phyloP scores from a whole-genome alignment of 2,113 vertebrate species.

The Cryptotis parvus region DNA sequence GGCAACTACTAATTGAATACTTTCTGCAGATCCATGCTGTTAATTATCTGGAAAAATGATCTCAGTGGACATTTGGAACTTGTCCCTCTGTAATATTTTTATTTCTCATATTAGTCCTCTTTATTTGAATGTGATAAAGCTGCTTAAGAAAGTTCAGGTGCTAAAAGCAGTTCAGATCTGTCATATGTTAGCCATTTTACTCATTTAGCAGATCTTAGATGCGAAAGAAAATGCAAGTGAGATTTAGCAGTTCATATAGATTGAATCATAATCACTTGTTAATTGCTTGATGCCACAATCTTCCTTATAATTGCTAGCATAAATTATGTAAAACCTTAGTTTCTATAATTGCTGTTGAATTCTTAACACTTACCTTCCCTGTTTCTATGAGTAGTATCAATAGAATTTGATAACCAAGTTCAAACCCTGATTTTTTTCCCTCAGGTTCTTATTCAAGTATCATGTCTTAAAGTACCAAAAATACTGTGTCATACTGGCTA shows the following conservation, averaged over 20 bases:
- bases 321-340: not conserved
- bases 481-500: too few species aligned
- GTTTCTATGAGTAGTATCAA: not conserved
- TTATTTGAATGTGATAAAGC: not conserved
- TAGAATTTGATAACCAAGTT: not conserved
- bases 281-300: not conserved
- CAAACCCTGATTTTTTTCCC: not conserved
- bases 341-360: not conserved
- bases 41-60: not conserved
- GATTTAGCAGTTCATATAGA: not conserved
- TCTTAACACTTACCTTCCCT: not conserved
- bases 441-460: too few species aligned
- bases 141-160: not conserved
- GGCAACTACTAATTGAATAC: conserved; percentile 20
- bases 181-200: not conserved
- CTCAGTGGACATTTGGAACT: not conserved
- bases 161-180: not conserved
- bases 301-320: not conserved
- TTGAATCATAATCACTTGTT: not conserved
- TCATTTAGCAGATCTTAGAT: not conserved
- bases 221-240: not conserved
- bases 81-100: not conserved
- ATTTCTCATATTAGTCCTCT: conserved; percentile 26
- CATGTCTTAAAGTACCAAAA: too few species aligned
- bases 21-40: not conserved